phyloP scores from a whole-genome alignment of 2,113 vertebrate genomes.

The Nicator chloris region DNA sequence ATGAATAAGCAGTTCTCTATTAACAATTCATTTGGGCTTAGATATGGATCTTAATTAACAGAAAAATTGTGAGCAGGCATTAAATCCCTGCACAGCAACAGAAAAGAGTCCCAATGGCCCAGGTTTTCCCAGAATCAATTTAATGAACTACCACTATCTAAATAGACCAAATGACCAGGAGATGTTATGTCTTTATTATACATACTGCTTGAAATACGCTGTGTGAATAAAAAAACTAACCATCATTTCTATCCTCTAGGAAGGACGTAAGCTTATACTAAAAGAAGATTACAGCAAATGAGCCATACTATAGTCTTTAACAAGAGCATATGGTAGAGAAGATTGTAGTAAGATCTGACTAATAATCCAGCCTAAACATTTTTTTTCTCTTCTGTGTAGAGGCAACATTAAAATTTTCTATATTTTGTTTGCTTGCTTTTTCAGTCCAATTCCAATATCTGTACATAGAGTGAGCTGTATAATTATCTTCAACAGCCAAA shows the following conservation, averaged over 20 bases:
- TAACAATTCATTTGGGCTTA: neutral
- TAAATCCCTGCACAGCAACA: neutral
- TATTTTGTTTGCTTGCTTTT: neutral
- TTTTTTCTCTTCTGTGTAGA: neutral
- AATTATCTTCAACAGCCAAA: neutral
- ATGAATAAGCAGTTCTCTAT: neutral
- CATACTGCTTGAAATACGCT: neutral
- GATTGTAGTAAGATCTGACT: neutral
- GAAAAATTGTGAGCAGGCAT: constrained; percentile 11
- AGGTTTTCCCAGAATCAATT: neutral
- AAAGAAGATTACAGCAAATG: neutral
- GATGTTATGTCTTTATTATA: constrained; percentile 10
- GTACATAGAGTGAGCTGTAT: neutral
- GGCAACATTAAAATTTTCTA: neutral
- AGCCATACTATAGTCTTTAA: neutral
- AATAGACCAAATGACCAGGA: neutral
- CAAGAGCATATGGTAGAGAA: neutral
- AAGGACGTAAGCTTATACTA: neutral
- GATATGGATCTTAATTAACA: constrained; percentile 52
- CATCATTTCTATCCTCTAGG: neutral
- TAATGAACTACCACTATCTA: constrained; percentile 21
- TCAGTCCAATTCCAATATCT: neutral
- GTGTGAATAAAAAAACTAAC: neutral
- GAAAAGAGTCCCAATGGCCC: neutral
- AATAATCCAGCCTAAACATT: neutral